phyloP scores from a whole-genome alignment of 2,113 vertebrate species.

The Cryptomyrus ogoouensis region DNA sequence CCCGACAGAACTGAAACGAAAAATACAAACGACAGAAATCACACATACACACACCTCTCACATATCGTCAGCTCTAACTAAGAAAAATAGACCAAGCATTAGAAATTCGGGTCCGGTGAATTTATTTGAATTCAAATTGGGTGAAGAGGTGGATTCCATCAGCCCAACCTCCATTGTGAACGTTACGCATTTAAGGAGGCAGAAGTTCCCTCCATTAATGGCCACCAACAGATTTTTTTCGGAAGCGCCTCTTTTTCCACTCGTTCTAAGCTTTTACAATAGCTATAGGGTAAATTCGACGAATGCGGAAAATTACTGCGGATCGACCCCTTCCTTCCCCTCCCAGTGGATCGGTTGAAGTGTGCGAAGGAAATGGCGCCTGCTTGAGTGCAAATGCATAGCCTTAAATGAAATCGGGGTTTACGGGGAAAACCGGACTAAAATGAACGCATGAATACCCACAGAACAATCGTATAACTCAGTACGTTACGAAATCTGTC shows the following conservation, averaged over 20 bases:
- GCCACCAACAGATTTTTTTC: neutral
- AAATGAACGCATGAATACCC: neutral
- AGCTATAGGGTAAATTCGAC: neutral
- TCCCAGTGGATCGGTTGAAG: neutral
- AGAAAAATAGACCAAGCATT: neutral
- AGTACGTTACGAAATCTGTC: neutral
- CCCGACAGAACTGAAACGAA: neutral
- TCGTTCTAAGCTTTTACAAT: neutral
- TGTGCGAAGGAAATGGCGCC: conserved; percentile 13
- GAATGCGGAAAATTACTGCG: neutral
- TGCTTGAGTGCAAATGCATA: neutral
- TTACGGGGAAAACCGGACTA: neutral
- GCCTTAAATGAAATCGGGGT: neutral
- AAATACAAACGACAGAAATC: neutral
- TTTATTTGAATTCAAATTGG: neutral
- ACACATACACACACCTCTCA: neutral
- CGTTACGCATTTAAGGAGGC: neutral
- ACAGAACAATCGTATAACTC: neutral
- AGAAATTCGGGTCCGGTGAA: neutral
- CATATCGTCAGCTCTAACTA: neutral
- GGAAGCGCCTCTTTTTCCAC: neutral
- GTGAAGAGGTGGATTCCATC: neutral
- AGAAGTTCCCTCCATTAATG: neutral
- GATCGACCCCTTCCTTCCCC: neutral
- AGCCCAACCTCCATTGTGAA: neutral